Evolutionary conservation across 1,140 invertebrate species (phyloP).

Genomic region (Oreohelix idahoensis): DNA sequence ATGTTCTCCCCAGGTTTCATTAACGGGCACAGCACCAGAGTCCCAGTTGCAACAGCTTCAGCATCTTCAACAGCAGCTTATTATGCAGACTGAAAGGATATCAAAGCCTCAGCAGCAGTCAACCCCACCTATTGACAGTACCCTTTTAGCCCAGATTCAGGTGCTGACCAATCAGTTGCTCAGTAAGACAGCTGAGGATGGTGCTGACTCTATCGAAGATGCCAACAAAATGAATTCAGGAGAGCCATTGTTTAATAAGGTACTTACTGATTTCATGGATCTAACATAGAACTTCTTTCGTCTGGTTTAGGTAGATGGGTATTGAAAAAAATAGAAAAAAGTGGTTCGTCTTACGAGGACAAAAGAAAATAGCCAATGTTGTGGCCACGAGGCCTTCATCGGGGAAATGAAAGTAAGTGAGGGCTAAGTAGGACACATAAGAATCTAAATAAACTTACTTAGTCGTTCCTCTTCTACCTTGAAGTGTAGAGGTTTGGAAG

Average conservation of each 20-base stretch:
- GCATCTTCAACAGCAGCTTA: slow-evolving; percentile 69
- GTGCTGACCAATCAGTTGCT: slow-evolving; percentile 71
- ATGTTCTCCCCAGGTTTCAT: slow-evolving; percentile 47
- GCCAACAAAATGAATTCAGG: not conserved
- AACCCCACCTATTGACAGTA: slow-evolving; percentile 67
- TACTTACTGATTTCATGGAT: too few relatives aligned
- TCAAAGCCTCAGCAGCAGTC: slow-evolving; percentile 55
- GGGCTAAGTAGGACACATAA: too few relatives aligned
- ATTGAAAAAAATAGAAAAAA: too few relatives aligned
- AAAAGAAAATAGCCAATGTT: too few relatives aligned
- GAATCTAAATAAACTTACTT: too few relatives aligned
- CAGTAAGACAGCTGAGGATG: slow-evolving; percentile 51
- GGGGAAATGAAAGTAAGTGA: too few relatives aligned
- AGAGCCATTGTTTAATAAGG: slow-evolving; percentile 71
- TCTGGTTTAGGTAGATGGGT: too few relatives aligned
- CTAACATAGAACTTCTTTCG: too few relatives aligned
- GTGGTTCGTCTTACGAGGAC: too few relatives aligned
- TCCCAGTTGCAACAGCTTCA: slow-evolving; percentile 71
- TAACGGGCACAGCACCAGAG: slow-evolving; percentile 65
- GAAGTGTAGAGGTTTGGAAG: too few relatives aligned
- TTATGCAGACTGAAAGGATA: slow-evolving; percentile 68
- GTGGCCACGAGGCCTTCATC: too few relatives aligned
- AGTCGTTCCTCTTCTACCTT: too few relatives aligned
- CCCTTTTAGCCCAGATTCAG: slow-evolving; percentile 71
- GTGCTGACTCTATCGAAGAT: not conserved